A percentile compares a stretch with the other conserved stretches of the same genome.
Conservation (phyloP, 1,140 invertebrate species). For the Coelopa frigida region DNA sequence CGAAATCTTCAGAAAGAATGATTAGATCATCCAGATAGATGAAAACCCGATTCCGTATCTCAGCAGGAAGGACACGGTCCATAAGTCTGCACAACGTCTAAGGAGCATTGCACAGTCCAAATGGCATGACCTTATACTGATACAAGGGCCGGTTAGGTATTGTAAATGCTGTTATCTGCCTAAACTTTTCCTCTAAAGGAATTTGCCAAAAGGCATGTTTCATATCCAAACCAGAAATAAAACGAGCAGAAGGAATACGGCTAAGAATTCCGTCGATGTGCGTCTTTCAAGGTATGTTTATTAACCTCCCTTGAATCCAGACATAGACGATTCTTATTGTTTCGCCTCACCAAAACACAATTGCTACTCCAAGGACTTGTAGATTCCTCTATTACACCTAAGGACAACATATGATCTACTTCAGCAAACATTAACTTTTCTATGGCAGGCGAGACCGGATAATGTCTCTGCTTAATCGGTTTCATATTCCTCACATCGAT, state of each 20-base stretch:
- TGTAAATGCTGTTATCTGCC: constrained; percentile 45
- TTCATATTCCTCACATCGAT: constrained; percentile 22
- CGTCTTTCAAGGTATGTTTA: constrained; percentile 23
- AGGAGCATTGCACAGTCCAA: constrained; percentile 13
- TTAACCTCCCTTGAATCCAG: constrained; percentile 31
- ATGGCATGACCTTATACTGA: constrained; percentile 15
- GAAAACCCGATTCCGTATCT: constrained; percentile 1
- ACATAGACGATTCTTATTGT: constrained; percentile 21
- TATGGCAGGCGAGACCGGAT: constrained; percentile 21
- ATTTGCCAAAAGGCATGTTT: constrained; percentile 40
- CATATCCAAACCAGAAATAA: constrained; percentile 15
- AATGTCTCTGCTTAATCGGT: constrained; percentile 24
- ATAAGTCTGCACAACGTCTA: constrained; percentile 8
- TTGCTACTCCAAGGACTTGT: constrained; percentile 25
- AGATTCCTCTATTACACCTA: constrained; percentile 21
- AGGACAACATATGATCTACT: constrained; percentile 22
- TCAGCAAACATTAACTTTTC: constrained; percentile 16
- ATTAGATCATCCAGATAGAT: constrained; percentile 46
- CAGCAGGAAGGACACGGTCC: constrained; percentile 8
- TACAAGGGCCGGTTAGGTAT: constrained; percentile 8
- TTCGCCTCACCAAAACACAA: constrained; percentile 24
- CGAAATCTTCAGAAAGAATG: constrained; percentile 32
- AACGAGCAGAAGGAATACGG: constrained; percentile 16
- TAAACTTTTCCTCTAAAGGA: constrained; percentile 20
- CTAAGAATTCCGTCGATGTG: constrained; percentile 18